Evolutionary conservation across 2,797 vertebrate species (phyloP), one percentile per base, ranked within the genome.

Genomic region (Leuciscus waleckii): DNA sequence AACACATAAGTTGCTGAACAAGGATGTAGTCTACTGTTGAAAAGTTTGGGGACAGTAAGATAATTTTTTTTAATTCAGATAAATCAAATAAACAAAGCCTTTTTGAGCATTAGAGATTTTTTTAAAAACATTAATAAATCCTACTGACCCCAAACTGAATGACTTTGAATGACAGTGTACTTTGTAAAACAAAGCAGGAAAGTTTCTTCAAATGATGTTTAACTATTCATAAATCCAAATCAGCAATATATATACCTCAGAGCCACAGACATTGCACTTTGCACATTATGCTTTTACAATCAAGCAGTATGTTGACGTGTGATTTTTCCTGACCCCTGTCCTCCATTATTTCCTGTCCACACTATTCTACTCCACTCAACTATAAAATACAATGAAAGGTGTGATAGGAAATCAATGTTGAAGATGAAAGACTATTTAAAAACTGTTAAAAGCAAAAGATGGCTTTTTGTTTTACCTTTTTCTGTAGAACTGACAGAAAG

Each of bases 401-500:
- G 21, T 65, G 39, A 79, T 65, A 65, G 58, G 26, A 65, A 29
- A 79, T 43, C 0, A 79, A 79, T 79, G 1, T 21, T 29, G 23
- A 63, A 32, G 58, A 23, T 79, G 39, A 65, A 65, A 65, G 39
- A 29, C 76, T 78, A 78, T 26, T 61, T 61, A 26, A 58, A 78
- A 41, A 26, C 23, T 61, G 35, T 37, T 63, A 41, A 29, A 43
- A 43, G 56, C n/a, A 43, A 43, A 63, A 63, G 8, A 21, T 79
- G n/a, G 3, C 26, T 21, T 79, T 43, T 77, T 41, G 54, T 77
- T 77, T 77, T 26, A 26, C 13, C 75, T 41, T 41, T 32, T 65
- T 79, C 3, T 43, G 58, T 32, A 65, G n/a, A 63, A 61, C 23
- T 39, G 75, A 58, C 46, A 75, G 35, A 78, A 78, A 13, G 76